Base-by-base conservation (phyloP, 2,797 vertebrate species). In the Hippocampus kuda region DNA sequence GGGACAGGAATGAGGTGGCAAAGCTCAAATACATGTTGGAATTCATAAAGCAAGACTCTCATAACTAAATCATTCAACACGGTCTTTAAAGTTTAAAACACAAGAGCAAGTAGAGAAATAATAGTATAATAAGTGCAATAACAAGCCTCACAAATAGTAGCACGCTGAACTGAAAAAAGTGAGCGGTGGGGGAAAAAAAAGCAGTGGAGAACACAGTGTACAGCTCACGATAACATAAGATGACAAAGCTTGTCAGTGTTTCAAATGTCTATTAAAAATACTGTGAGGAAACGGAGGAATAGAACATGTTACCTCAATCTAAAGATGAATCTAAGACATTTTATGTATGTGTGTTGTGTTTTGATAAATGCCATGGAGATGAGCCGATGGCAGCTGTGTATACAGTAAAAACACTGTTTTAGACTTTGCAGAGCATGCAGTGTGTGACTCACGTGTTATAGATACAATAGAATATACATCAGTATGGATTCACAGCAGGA, bases 341-440 rank as follows among this genome's bases (percentile, higher is more conserved):
- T 60, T 30, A 30, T 30, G 3, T 20, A 30, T 22, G 5, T 15
- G 57, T 60, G 26, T 24, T 44, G 4, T 24, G 38, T 44, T 44
- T 42, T 42, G 38, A 44, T 7, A 48, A 65, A 65, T 27, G 42
- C 24, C 63, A 65, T 24, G 2, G 42, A 46, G 42, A 46, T 46
- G 42, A 46, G 15, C 41, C 4, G 16, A 16, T 26, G n/a, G 63
- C 26, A 24, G 42, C n/a, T n/a, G 42, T 65, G 63, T 48, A 46
- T 46, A 65, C 42, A 65, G 42, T 48, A 65, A n/a, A 65, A 44
- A 48, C 24, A 27, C 18, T 38, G 62, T 65, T 61, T 30, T 61
- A 38, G 6, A 61, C 46, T 48, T 46, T 65, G 63, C 41, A 5
- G 63, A 8, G 42, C 63, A 65, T 48, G 63, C 63, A 48, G 63